Percentiles rank a stretch among this genome's conserved stretches.
phyloP scores from a whole-genome alignment of 2,113 vertebrate genomes.

The Stigmatopora nigra region DNA sequence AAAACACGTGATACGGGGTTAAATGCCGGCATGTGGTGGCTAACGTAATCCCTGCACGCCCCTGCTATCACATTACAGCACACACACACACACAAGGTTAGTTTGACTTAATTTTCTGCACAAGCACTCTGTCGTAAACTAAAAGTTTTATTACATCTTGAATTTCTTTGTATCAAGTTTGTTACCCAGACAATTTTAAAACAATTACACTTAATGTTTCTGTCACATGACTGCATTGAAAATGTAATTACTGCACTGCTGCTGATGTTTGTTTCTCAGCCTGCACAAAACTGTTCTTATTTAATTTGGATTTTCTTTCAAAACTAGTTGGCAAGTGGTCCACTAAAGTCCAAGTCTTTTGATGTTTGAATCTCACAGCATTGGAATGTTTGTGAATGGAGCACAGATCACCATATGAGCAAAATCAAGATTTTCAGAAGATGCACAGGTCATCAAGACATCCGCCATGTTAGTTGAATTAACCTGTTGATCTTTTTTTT shows the following conservation, averaged over 20 bases:
- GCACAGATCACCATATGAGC: slow-evolving; percentile 3
- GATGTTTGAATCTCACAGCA: neutral
- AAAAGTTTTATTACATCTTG: no score
- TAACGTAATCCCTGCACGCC: neutral
- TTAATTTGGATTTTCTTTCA: neutral
- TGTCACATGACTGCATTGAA: neutral
- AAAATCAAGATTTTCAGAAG: slow-evolving; percentile 16
- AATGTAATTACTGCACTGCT: neutral
- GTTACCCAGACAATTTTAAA: neutral
- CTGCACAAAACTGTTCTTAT: neutral
- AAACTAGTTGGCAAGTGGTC: neutral
- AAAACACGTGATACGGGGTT: neutral
- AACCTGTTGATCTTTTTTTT: slow-evolving; percentile 23
- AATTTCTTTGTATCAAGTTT: no score
- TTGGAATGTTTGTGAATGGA: slow-evolving; percentile 1
- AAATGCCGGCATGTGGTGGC: neutral
- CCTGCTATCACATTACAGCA: neutral
- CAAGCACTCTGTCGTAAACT: neutral
- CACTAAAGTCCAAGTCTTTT: neutral
- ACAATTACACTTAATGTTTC: neutral
- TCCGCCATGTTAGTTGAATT: slow-evolving; percentile 14
- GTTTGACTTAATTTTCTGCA: neutral
- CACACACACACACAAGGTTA: neutral
- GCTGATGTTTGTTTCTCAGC: neutral
- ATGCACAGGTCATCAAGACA: slow-evolving; percentile 11